Evolutionary conservation across 2,797 vertebrate species (phyloP).

Genomic region (Geotrypetes seraphini): DNA sequence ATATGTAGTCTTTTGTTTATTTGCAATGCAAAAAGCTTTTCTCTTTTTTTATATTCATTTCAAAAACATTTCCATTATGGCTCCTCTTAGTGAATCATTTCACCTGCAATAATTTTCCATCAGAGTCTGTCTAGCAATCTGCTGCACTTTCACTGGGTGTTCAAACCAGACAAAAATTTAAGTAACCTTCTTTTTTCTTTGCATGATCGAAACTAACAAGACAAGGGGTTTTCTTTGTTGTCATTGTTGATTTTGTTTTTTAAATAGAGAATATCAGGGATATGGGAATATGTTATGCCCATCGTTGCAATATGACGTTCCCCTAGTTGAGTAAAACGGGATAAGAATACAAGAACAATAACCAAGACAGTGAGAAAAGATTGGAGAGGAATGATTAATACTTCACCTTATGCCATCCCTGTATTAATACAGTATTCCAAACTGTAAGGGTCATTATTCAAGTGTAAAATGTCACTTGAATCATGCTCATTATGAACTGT

Average conservation of each 20-base stretch:
- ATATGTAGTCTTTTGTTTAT: constrained; percentile 15
- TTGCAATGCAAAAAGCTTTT: constrained; percentile 24
- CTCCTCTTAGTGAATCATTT: constrained; percentile 37
- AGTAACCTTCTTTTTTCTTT: constrained; percentile 54
- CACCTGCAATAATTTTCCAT: constrained; percentile 42
- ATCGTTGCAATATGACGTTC: constrained; percentile 9
- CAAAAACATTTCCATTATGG: constrained; percentile 27
- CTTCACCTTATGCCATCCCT: constrained; percentile 23
- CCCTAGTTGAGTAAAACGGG: constrained; percentile 46
- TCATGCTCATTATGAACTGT: constrained; percentile 42
- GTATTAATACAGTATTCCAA: constrained; percentile 12
- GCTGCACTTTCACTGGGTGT: constrained; percentile 37
- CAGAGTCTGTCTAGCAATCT: constrained; percentile 26
- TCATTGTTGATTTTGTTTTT: constrained; percentile 31
- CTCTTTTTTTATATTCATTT: too few species aligned
- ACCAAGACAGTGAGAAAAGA: constrained; percentile 2
- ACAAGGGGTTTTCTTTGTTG: too few species aligned
- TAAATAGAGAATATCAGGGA: constrained; percentile 38
- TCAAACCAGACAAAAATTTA: constrained; percentile 28
- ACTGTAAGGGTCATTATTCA: constrained; percentile 40
- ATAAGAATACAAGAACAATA: constrained; percentile 2
- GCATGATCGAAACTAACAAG: constrained; percentile 44
- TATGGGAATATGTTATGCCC: constrained; percentile 43
- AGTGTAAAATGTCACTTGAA: constrained; percentile 58
- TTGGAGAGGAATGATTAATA: constrained; percentile 41